Conservation (phyloP, 1,140 invertebrate genomes). For the Atta cephalotes region DNA sequence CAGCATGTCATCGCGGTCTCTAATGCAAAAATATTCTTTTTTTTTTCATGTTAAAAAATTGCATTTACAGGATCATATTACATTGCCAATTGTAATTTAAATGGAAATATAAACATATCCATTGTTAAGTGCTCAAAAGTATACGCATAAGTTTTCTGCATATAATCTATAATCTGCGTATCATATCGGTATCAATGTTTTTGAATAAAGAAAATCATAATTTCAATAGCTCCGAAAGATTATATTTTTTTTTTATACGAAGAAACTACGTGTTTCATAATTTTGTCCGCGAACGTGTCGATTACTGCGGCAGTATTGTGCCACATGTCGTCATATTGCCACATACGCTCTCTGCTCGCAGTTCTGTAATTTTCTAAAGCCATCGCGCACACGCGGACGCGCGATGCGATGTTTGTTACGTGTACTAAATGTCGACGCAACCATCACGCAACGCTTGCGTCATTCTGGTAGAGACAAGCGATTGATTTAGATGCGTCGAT, state of each 20-base stretch:
- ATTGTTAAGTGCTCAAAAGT: background rate
- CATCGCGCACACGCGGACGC: constrained; percentile 33
- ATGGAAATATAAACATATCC: background rate
- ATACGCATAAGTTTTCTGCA: background rate
- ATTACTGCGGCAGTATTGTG: constrained; percentile 46
- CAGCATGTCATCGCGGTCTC: background rate
- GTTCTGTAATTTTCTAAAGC: constrained; percentile 61
- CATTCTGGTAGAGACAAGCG: constrained; percentile 57
- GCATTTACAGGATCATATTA: background rate
- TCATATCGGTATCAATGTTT: background rate
- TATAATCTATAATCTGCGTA: background rate
- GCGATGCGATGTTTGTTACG: constrained; percentile 51
- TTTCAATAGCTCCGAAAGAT: background rate
- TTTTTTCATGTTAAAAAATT: background rate
- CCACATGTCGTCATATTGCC: constrained; percentile 46
- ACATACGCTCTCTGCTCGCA: constrained; percentile 38
- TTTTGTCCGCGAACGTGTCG: constrained; percentile 33
- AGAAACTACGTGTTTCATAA: constrained; percentile 3
- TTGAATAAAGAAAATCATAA: background rate
- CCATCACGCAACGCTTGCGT: constrained; percentile 57
- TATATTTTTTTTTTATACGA: background rate
- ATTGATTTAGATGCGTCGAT: constrained; percentile 61
- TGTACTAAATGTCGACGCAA: constrained; percentile 61
- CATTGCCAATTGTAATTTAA: background rate
- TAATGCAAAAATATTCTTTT: background rate